These are phyloP conservation scores for Leptobrachium leishanense DNA, from an alignment of 2,113 vertebrate genomes.

Conservation along the genomic window DNA sequence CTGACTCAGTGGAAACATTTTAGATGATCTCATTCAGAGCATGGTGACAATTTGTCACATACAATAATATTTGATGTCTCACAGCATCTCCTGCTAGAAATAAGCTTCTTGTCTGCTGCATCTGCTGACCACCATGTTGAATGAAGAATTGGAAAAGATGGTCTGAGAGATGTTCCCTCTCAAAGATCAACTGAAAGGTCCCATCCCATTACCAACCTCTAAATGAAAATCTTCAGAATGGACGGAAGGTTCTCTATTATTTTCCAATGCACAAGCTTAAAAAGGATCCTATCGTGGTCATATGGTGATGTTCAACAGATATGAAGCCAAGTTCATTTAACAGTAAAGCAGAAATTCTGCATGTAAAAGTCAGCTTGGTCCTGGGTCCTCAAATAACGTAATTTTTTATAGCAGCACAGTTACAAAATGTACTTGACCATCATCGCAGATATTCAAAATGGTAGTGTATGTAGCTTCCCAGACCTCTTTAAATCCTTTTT, in stretches of 20 bases:
- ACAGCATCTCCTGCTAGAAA: slow-evolving; percentile 35
- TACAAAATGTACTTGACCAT: background rate
- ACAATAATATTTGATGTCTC: slow-evolving; percentile 41
- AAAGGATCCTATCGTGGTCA: background rate
- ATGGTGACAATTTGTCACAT: slow-evolving; percentile 43
- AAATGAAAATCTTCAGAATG: background rate
- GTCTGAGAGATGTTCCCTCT: background rate
- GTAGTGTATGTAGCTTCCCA: background rate
- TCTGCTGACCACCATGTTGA: slow-evolving; percentile 27
- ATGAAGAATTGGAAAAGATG: background rate
- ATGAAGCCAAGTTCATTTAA: too few species aligned
- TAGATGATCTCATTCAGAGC: slow-evolving; percentile 33
- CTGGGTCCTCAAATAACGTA: background rate
- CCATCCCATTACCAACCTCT: background rate
- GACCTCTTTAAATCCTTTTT: background rate
- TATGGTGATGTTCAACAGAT: background rate
- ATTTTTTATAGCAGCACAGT: background rate
- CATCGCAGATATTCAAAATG: background rate
- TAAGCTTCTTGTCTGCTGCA: slow-evolving; percentile 32
- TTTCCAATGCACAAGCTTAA: background rate
- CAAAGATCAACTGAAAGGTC: background rate
- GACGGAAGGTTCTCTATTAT: background rate
- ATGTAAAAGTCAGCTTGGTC: background rate
- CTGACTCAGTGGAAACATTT: slow-evolving; percentile 15
- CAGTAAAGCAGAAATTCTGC: too few species aligned